Base-by-base conservation (phyloP, 1,140 invertebrate species). In the Lordiphosa clarofinis region DNA sequence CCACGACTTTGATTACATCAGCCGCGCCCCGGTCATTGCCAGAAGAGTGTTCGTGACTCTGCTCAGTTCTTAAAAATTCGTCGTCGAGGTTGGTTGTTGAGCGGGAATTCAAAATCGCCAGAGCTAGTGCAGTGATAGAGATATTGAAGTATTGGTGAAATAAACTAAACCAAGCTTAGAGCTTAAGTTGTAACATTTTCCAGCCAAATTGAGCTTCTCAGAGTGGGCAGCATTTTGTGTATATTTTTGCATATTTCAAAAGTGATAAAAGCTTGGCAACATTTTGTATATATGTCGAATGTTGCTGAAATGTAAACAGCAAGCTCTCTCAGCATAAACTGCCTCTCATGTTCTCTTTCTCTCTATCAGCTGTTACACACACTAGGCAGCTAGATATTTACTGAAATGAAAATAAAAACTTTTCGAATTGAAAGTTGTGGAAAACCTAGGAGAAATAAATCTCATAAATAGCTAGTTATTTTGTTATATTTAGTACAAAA, bases 61-160 rank as follows among this genome's bases (percentile, higher is more conserved):
- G 50, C 35, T 82, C 78, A 82, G 73, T 82, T 73, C 42, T 42
- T 73, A 31, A 47, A 46, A 69, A 73, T 56, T 55, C 68, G 55
- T 59, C 70, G 79, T 59, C 73, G 56, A 73, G 68, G 78, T 82
- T 70, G 73, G 76, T 82, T 69, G 13, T 53, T 38, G 19, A n/a
- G n/a, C 38, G 24, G 42, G 6, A 28, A 31, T 8, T 8, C 3
- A 1, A 35, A 9, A 13, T 49, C 9, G 4, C 24, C 24, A n/a
- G 11, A 1, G 7, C 6, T 53, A 44, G 19, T 39, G 53, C 13
- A n/a, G 38, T 40, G 8, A n/a, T 49, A 37, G 40, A 58, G 40
- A 58, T 31, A 46, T 21, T 31, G 8, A 39, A 60, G 11, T 54
- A 10, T 39, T 8, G 1, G 39, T 54, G 49, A 46, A 46, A 46